Evolutionary conservation across 2,888 invertebrate genomes (phyloP), one percentile per base, ranked within the genome.

Genomic region (Pollenia angustigena): DNA sequence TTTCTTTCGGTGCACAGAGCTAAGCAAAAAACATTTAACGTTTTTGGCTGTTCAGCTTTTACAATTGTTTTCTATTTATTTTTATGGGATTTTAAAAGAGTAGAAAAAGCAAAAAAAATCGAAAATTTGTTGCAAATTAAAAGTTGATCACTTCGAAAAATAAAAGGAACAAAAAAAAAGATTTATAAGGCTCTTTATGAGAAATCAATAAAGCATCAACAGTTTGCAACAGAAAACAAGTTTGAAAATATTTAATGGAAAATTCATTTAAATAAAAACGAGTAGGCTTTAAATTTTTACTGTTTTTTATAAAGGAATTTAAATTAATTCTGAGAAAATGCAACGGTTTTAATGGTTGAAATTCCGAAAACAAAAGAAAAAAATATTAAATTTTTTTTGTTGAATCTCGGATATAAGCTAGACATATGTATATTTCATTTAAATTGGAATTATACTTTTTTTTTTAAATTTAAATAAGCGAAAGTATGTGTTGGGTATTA

Each of bases 91-190:
- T 81, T 75, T 44, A 32, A 75, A 66, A 48, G 40, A 14, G 11
- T 1, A 11, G 11, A 72, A 78, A 66, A 18, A 2, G 18, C 46
- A 58, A 4, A 54, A 62, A 23, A 68, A 40, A 44, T 74, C 50
- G 68, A 68, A 74, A 87, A 78, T 81, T 81, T 86, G 72, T 64
- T 78, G 74, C 81, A 87, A 81, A 84, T 87, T 83, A 83, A 79
- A 86, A 80, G 64, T 72, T 87, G 44, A 68, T 68, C 44, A 64
- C 50, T 72, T 56, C 69, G 46, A 42, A 69, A 52, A 81, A n/a
- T n/a, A 72, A 12, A 32, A 54, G 44, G 18, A 80, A 72, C 18
- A 18, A 54, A 60, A 18, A 54, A 60, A 58, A 18, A 68, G 40
- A 58, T 75, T 75, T 80, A 71, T 48, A 2, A 18, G 42, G 58